A percentile compares a stretch with the other conserved stretches of the same genome.
Evolutionary conservation across 2,113 vertebrate species (phyloP).

Genomic region (Murina feae): DNA sequence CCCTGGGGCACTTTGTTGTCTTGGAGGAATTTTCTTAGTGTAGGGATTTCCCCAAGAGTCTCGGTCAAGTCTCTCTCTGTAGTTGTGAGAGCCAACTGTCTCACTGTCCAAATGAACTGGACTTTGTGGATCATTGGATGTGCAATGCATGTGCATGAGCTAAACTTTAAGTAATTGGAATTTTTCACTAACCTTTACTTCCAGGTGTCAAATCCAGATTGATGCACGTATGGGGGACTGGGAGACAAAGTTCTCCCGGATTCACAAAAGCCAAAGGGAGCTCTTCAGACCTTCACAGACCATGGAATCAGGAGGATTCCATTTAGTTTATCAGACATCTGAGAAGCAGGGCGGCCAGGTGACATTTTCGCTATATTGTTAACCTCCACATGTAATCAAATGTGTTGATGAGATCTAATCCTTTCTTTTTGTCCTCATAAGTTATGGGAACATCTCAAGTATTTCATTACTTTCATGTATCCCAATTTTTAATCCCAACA

Average conservation of each 20-base stretch:
- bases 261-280: background rate
- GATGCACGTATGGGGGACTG: background rate
- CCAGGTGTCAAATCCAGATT: background rate
- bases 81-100: background rate
- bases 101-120: background rate
- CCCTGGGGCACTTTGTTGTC: conserved; percentile 43
- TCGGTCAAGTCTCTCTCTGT: conserved; percentile 18
- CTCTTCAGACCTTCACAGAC: background rate
- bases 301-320: background rate
- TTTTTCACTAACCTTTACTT: background rate
- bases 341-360: background rate
- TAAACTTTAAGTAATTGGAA: background rate
- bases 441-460: background rate
- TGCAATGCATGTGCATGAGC: background rate
- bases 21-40: conserved; percentile 43
- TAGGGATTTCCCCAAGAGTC: conserved; percentile 57
- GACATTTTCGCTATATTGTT: background rate
- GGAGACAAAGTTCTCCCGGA: background rate
- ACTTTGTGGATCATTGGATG: background rate
- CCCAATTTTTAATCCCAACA: background rate
- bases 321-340: background rate
- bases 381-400: background rate
- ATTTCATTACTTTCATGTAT: background rate
- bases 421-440: background rate
- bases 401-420: background rate